Conservation (phyloP, 2,113 vertebrate genomes). For the Bubalus kerabau region DNA sequence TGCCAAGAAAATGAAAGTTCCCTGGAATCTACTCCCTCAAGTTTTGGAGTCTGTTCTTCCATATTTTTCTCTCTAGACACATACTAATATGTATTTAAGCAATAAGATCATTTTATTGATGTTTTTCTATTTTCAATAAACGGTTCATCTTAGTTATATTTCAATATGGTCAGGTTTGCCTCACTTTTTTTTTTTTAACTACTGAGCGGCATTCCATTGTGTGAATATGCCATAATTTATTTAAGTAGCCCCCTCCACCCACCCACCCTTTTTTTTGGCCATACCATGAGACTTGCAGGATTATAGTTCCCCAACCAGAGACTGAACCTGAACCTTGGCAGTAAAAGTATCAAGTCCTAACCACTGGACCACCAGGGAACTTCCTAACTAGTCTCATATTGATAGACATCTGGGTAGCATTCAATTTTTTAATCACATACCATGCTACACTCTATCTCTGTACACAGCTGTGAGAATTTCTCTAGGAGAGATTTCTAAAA, state of each 20-base stretch:
- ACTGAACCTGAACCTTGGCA: not conserved
- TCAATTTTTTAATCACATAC: not conserved
- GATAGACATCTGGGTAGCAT: not conserved
- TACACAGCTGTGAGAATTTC: conserved; percentile 4
- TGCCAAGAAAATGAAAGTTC: conserved; percentile 3
- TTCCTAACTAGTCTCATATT: not conserved
- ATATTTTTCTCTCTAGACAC: not conserved
- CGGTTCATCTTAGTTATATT: not conserved
- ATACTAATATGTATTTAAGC: not conserved
- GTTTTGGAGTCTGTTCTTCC: not conserved
- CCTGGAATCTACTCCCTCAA: not conserved
- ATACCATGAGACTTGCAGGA: not conserved
- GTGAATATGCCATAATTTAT: not conserved
- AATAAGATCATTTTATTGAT: not conserved
- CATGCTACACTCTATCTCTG: not conserved
- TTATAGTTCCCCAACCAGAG: not conserved
- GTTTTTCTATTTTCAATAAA: not conserved
- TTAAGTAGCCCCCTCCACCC: not conserved
- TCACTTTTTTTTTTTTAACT: not conserved
- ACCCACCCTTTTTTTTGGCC: not conserved
- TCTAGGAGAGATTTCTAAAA: not conserved
- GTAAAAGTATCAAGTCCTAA: not conserved
- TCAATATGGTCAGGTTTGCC: not conserved
- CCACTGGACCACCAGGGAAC: not conserved
- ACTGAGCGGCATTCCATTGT: not conserved